These are phyloP conservation scores for Arion vulgaris DNA, from an alignment of 1,140 invertebrate genomes.

Conservation along the genomic window DNA sequence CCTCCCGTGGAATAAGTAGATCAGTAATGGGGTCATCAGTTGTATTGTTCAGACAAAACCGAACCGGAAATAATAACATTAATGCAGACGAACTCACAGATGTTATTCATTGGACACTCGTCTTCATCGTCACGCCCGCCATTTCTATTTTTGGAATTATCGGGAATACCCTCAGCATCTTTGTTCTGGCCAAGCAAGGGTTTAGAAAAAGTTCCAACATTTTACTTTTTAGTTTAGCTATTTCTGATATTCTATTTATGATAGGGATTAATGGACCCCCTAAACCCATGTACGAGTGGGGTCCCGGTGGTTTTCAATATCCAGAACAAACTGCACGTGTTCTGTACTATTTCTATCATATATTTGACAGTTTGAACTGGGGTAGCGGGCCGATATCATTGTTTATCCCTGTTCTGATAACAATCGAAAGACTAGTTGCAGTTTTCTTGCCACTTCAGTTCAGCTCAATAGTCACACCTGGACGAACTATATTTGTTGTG, in stretches of 20 bases:
- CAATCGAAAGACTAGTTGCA: slow-evolving; percentile 19
- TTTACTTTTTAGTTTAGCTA: slow-evolving; percentile 23
- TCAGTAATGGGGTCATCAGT: too few relatives aligned
- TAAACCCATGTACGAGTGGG: slow-evolving; percentile 21
- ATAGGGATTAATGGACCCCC: slow-evolving; percentile 7
- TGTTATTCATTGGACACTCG: slow-evolving; percentile 3
- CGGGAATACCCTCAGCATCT: slow-evolving; percentile 13
- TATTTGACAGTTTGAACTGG: slow-evolving; percentile 30
- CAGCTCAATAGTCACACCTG: not conserved
- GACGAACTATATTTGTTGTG: slow-evolving; percentile 2
- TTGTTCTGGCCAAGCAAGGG: slow-evolving; percentile 13
- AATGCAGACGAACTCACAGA: not conserved
- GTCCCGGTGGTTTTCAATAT: not conserved
- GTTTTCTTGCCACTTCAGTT: slow-evolving; percentile 27
- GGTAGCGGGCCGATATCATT: not conserved
- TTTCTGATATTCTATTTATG: slow-evolving; percentile 29
- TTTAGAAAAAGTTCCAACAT: slow-evolving; percentile 31
- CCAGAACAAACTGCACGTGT: not conserved
- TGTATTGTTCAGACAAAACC: not conserved
- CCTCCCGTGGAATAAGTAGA: too few relatives aligned
- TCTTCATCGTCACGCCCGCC: slow-evolving; percentile 1
- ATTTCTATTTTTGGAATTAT: slow-evolving; percentile 13
- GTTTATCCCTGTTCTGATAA: slow-evolving; percentile 16
- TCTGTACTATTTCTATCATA: slow-evolving; percentile 13
- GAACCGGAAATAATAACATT: not conserved